Conservation (phyloP, 1,140 invertebrate species). For the Zaprionus ornatus region DNA sequence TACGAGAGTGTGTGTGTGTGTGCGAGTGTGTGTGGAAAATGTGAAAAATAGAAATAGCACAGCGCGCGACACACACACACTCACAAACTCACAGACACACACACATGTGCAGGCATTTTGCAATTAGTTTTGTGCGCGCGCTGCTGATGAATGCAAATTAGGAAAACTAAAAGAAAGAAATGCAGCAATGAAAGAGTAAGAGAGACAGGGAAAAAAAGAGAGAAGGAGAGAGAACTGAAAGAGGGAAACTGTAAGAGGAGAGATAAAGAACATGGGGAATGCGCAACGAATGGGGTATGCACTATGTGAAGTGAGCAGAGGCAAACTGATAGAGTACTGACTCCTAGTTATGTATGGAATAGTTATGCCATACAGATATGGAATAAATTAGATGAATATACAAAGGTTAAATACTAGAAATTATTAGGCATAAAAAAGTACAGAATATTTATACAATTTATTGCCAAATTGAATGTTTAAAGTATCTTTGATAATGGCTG, state of each 20-base stretch:
- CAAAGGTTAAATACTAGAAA: background rate
- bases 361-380: background rate
- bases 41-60: constrained; percentile 66
- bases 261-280: background rate
- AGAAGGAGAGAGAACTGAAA: background rate
- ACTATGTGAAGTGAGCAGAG: background rate
- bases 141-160: constrained; percentile 78
- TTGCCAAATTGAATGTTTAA: too few relatives aligned
- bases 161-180: constrained; percentile 47
- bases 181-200: constrained; percentile 12
- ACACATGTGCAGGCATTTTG: constrained; percentile 48
- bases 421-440: too few relatives aligned
- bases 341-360: background rate
- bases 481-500: too few relatives aligned
- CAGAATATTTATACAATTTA: too few relatives aligned
- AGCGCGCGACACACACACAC: constrained; percentile 49
- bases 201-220: background rate
- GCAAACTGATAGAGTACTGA: background rate
- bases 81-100: constrained; percentile 20
- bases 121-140: constrained; percentile 71
- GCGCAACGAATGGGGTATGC: constrained; percentile 6
- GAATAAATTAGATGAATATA: background rate
- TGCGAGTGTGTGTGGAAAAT: constrained; percentile 32
- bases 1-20: constrained; percentile 3
- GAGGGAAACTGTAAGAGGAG: background rate